Evolutionary conservation across 2,113 vertebrate species (phyloP).

Genomic region (Pithys albifrons): DNA sequence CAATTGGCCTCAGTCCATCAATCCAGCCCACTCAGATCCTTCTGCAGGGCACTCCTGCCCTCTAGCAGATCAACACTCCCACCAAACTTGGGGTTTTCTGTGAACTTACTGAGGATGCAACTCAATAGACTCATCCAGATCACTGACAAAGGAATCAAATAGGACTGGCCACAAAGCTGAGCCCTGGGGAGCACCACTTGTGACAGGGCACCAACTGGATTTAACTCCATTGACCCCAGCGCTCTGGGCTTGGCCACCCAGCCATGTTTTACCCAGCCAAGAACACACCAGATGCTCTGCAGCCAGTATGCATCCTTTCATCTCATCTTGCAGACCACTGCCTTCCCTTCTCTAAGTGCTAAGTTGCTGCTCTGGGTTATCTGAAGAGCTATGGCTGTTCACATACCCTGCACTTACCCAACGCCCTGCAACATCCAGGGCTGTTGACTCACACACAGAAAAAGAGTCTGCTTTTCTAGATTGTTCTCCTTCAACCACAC

Average conservation of each 20-base stretch:
- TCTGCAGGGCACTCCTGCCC: neutral
- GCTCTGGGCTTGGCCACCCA: neutral
- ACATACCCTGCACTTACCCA: neutral
- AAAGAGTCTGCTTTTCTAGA: neutral
- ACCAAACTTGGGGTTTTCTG: neutral
- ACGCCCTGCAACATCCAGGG: neutral
- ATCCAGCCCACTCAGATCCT: neutral
- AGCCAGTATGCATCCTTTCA: neutral
- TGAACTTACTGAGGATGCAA: neutral
- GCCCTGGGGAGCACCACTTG: neutral
- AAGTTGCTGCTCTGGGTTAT: neutral
- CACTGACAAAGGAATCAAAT: neutral
- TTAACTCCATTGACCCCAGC: neutral
- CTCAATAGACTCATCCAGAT: accelerated
- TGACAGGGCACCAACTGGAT: neutral
- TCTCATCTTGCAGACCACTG: neutral
- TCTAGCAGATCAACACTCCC: neutral
- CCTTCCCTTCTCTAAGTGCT: neutral
- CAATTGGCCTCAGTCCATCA: neutral
- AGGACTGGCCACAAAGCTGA: neutral
- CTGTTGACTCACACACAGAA: neutral
- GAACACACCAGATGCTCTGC: neutral
- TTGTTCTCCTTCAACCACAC: neutral
- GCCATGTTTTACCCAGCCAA: neutral
- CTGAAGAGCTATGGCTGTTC: neutral